Conservation (phyloP, 2,888 invertebrate genomes). For the Piscicola geometra region DNA sequence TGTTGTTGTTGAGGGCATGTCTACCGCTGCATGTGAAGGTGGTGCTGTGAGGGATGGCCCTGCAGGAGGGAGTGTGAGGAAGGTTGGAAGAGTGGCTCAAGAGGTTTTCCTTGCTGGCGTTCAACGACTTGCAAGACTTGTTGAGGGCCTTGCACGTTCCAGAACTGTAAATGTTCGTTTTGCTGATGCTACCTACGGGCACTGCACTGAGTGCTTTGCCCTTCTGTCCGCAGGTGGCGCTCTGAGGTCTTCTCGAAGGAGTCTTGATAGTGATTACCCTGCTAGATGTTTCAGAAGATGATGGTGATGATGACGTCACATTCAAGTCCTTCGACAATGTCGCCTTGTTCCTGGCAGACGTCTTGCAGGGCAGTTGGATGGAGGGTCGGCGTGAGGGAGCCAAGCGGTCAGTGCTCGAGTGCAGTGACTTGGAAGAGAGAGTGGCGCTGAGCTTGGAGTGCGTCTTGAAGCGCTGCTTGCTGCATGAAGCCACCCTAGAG, state of each 20-base stretch:
- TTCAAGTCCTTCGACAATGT: too few relatives aligned
- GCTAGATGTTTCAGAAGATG: too few relatives aligned
- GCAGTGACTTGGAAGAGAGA: not conserved
- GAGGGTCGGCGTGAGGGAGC: not conserved
- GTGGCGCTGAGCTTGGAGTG: not conserved
- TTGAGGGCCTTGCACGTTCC: too few relatives aligned
- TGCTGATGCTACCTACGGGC: too few relatives aligned
- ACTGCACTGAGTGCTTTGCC: too few relatives aligned
- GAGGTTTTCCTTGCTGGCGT: conserved; percentile 12
- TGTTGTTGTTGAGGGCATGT: not conserved
- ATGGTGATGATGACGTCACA: too few relatives aligned
- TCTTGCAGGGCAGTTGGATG: not conserved
- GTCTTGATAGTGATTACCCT: too few relatives aligned
- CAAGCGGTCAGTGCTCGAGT: not conserved
- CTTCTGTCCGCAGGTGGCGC: not conserved
- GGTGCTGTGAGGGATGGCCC: not conserved
- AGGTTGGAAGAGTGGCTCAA: too few relatives aligned
- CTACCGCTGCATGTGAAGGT: not conserved
- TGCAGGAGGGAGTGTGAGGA: too few relatives aligned
- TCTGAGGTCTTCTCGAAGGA: not conserved
- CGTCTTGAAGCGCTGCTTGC: not conserved
- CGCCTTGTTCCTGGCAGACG: not conserved
- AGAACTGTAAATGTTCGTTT: too few relatives aligned
- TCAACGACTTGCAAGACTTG: not conserved
- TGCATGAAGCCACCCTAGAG: too few relatives aligned